Evolutionary conservation across 1,140 invertebrate species (phyloP).

Genomic region (Piezodorus guildinii): DNA sequence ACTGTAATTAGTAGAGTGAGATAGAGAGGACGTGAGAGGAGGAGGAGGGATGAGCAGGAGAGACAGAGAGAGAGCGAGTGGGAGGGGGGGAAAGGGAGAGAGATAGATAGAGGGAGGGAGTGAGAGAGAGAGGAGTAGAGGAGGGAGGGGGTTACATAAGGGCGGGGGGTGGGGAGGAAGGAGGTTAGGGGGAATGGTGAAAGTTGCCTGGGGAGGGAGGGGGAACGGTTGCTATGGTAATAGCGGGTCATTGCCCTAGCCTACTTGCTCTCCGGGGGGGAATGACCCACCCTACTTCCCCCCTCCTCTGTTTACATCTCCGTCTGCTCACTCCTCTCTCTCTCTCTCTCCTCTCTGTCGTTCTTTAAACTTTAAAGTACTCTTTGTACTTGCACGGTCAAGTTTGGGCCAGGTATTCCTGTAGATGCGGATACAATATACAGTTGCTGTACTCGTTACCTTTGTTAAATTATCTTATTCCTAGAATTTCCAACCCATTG

Average conservation of each 20-base stretch:
- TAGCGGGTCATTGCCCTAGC: slow-evolving; percentile 3
- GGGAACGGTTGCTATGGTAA: neutral
- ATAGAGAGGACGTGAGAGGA: neutral
- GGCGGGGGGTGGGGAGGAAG: neutral
- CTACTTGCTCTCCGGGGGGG: neutral
- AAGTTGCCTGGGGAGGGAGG: neutral
- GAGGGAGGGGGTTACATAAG: neutral
- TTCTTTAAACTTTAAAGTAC: no score
- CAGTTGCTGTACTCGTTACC: no score
- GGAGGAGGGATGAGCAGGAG: no score
- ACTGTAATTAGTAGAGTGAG: no score
- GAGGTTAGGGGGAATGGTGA: slow-evolving; percentile 6
- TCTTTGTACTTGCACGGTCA: no score
- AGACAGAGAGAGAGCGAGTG: neutral
- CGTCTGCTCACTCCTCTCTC: no score
- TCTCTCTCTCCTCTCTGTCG: no score
- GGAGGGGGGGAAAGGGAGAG: neutral
- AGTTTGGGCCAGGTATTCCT: no score
- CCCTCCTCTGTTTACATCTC: neutral
- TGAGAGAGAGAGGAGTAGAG: neutral
- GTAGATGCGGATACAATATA: no score
- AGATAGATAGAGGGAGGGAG: neutral
- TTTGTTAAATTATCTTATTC: no score
- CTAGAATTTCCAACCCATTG: no score
- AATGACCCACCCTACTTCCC: neutral